A percentile compares a stretch with the other conserved stretches of the same genome.
These are phyloP conservation scores for Pocillopora meandrina DNA, from an alignment of 92 coral and sea anemone species.

Conservation along the genomic window DNA sequence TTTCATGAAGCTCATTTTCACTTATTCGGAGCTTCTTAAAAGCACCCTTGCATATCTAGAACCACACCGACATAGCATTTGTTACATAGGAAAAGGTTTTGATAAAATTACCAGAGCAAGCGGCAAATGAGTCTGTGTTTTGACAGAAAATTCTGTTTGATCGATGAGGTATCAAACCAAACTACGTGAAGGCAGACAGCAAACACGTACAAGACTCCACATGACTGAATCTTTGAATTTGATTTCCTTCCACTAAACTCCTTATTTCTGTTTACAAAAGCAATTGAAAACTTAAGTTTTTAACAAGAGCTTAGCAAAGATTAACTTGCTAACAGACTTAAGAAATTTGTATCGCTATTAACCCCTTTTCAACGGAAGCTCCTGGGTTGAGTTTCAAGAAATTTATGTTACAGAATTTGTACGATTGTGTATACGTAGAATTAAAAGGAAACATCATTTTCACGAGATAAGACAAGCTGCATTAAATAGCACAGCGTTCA, in stretches of 20 bases:
- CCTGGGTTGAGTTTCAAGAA: background rate
- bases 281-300: background rate
- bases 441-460: background rate
- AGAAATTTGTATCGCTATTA: background rate
- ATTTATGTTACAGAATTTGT: conserved; percentile 23
- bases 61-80: background rate
- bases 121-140: conserved; percentile 19
- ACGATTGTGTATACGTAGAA: background rate
- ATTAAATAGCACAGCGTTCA: background rate
- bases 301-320: conserved; percentile 34
- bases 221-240: background rate
- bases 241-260: background rate
- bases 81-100: conserved; percentile 12
- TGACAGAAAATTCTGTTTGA: conserved; percentile 45
- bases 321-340: conserved; percentile 16
- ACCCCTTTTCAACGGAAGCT: background rate
- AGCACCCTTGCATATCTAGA: background rate
- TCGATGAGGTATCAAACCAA: conserved; percentile 73
- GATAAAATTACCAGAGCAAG: conserved; percentile 23
- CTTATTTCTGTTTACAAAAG: background rate
- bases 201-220: conserved; percentile 14
- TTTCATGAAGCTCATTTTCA: background rate
- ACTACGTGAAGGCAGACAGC: conserved; percentile 43
- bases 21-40: background rate
- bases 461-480: background rate